Evolutionary conservation across 2,888 invertebrate genomes (phyloP).

Genomic region (Metacarcinus magister): DNA sequence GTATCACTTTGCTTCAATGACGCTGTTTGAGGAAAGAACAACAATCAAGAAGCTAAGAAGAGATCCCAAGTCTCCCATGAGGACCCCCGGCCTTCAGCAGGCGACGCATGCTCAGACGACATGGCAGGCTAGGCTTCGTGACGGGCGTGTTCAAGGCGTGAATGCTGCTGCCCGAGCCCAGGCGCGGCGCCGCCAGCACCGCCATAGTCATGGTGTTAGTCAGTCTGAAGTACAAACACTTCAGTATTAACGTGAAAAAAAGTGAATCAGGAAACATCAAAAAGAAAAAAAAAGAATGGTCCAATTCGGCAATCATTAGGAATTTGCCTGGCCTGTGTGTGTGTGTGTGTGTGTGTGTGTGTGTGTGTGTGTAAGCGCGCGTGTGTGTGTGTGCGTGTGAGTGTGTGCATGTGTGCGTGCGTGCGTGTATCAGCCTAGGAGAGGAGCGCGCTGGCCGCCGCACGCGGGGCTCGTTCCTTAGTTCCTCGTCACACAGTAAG

Average conservation of each 20-base stretch:
- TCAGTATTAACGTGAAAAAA: conserved; percentile 72
- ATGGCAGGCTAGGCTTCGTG: neutral
- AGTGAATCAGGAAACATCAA: neutral
- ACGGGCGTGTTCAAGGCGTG: neutral
- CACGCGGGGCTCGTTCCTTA: conserved; percentile 60
- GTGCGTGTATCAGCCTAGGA: neutral
- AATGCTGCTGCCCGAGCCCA: neutral
- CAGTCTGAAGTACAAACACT: conserved; percentile 75
- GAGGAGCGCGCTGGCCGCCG: conserved; percentile 54
- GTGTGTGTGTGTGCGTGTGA: neutral
- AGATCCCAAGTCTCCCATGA: neutral
- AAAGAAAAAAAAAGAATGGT: neutral
- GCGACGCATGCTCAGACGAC: conserved; percentile 11
- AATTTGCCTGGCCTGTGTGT: conserved; percentile 13
- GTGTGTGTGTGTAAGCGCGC: neutral
- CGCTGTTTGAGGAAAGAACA: neutral
- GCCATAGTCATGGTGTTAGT: conserved; percentile 66
- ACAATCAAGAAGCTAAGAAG: neutral
- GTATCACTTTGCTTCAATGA: neutral
- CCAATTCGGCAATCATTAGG: neutral
- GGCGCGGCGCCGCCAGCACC: conserved; percentile 19
- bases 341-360: conserved; percentile 14
- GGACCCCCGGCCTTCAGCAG: neutral
- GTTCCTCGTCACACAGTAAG: conserved; percentile 75
- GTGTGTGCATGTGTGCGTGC: neutral